Base-by-base conservation (phyloP, 2,797 vertebrate genomes). In the Coccyzus lansbergi region DNA sequence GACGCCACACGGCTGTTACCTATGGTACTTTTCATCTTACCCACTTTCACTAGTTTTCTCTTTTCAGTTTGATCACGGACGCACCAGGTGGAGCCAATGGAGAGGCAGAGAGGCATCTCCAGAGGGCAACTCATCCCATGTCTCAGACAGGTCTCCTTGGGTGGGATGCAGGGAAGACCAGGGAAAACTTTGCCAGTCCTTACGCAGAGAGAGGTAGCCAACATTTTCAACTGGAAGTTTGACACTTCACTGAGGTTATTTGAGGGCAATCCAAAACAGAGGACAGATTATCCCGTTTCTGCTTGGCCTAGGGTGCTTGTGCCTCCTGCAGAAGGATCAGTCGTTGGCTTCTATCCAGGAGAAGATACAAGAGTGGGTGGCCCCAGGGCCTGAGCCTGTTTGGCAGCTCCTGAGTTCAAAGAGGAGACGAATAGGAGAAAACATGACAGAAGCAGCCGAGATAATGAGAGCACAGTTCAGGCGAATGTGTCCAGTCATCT, bases 391-490 rank as follows among this genome's bases (percentile, higher is more conserved):
- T 51, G 70, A 83, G 80, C 48, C 58, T 25, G 81, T 82, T 90
- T 83, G 71, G 83, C 80, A 93, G 60, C 20, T 78, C 70, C 59
- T 0, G 6, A 64, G 86, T 85, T 94, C 71, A 87, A 26, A 15
- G 75, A 69, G 74, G 55, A 88, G 38, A 13, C 28, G 79, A 89
- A 91, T 51, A 90, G 68, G 85, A 94, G 78, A 69, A 95, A 90
- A 91, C 56, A 24, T 2, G 22, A 70, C 72, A 89, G 86, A 78
- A 88, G 82, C 86, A 78, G 82, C 60, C 0, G 2, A 86, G 87
- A 93, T 86, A 96, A 95, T 33, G 85, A 95, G 82, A 94, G 85
- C 90, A 48, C 38, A 36, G 83, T 86, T 91, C 46, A 88, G 86
- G 92, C 0, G 5, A 70, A 56, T 4, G 65, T 83, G 86, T 77